These are phyloP conservation scores for Rhorus exstirpatorius DNA, from an alignment of 2,888 invertebrate genomes.

Conservation along the genomic window DNA sequence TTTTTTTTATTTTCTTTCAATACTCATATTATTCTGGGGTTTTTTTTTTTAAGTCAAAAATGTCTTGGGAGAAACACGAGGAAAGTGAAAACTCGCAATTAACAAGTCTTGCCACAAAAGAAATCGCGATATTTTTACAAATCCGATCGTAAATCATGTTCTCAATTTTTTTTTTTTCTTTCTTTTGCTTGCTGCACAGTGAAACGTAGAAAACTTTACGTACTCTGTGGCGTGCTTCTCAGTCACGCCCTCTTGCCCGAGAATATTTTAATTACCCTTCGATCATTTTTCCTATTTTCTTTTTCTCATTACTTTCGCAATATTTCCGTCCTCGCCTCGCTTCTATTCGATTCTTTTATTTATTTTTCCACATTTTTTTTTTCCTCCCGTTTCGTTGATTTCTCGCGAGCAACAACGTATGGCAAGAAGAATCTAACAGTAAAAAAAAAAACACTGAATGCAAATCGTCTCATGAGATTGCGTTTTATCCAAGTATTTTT, in stretches of 20 bases:
- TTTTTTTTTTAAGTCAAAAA: slow-evolving; percentile 6
- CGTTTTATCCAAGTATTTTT: too few relatives aligned
- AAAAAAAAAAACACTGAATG: too few relatives aligned
- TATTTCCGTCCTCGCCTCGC: not conserved
- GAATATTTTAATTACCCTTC: slow-evolving; percentile 59
- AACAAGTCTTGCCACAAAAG: slow-evolving; percentile 20
- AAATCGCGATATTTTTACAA: slow-evolving; percentile 44
- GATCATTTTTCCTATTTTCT: slow-evolving; percentile 28
- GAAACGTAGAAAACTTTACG: slow-evolving; percentile 50
- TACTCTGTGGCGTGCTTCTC: slow-evolving; percentile 49
- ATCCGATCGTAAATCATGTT: slow-evolving; percentile 49
- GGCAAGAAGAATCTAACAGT: too few relatives aligned
- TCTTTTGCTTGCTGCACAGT: not conserved
- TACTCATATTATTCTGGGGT: not conserved
- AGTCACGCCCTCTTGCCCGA: slow-evolving; percentile 58
- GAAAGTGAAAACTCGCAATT: slow-evolving; percentile 50
- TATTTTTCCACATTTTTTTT: too few relatives aligned
- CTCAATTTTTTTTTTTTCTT: slow-evolving; percentile 16
- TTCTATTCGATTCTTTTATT: too few relatives aligned
- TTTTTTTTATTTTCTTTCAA: not conserved
- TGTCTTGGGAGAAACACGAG: not conserved
- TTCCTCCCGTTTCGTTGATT: too few relatives aligned
- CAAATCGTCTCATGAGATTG: too few relatives aligned
- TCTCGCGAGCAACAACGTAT: too few relatives aligned
- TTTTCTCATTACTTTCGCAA: slow-evolving; percentile 7